Evolutionary conservation across 2,888 invertebrate genomes (phyloP), one percentile per base, ranked within the genome.

Genomic region (Gryllus longicercus): DNA sequence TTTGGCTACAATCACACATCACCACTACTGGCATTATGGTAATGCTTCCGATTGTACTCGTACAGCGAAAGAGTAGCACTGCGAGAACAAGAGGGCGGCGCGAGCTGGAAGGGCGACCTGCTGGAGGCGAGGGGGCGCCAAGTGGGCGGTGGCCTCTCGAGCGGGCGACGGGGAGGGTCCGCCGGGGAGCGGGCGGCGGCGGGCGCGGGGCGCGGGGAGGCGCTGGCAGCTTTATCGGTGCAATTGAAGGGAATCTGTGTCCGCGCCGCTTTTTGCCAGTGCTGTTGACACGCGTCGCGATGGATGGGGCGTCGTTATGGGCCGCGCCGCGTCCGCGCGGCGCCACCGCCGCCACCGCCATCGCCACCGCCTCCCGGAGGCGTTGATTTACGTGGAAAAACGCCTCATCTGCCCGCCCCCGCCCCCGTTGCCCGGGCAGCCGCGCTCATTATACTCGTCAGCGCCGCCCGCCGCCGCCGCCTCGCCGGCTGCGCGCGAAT

Each of bases 181-280:
- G 4, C 2, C 25, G 38, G 16, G 74, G 14, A 18, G 74, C 21
- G 2, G 74, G 11, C 25, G n/a, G 5, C 23, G 76, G 25, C 25
- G 76, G 21, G 76, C 76, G 38, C 25, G 76, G 8, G 76, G 76
- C 2, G 38, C 21, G 74, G 38, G 21, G 18, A 18, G 14, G 18
- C 23, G 38, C 16, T 50, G 77, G 49, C 50, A 77, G 77, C 50
- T 77, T 77, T 77, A 77, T 77, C 49, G 77, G 38, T 49, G 77
- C 49, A 77, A 77, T 77, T 77, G 77, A 77, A 77, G 77, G 50
- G 50, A 77, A 77, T 77, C 77, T 23, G 49, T 77, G 49, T 49
- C 49, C 21, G 77, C 49, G 49, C 50, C 50, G 38, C 38, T 77
- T 77, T 77, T 77, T 77, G 77, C 49, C 50, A 77, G 49, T 77